These are phyloP conservation scores for Merluccius polli DNA, from an alignment of 2,797 vertebrate species.

Conservation along the genomic window DNA sequence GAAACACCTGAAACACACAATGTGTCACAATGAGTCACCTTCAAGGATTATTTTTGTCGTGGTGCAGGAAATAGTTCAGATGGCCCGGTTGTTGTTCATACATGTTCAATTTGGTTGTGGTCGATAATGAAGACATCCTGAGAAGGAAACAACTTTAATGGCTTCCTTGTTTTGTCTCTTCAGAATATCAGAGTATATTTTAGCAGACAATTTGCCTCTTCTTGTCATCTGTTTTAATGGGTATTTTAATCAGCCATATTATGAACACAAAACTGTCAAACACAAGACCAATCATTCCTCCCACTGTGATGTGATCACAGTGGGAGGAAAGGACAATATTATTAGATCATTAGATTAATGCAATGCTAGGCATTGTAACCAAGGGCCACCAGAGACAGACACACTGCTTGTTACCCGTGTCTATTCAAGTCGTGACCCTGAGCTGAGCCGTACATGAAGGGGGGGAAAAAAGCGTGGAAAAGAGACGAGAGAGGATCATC, in stretches of 20 bases:
- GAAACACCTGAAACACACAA: no score
- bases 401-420: conserved; percentile 35
- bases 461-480: background rate
- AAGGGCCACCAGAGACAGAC: conserved; percentile 42
- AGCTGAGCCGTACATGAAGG: background rate
- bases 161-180: background rate
- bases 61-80: background rate
- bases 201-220: background rate
- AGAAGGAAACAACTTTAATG: background rate
- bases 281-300: background rate
- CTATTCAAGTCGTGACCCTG: conserved; percentile 33
- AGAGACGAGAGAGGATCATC: background rate
- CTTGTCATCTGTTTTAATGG: background rate
- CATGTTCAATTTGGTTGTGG: conserved; percentile 1
- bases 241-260: background rate
- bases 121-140: background rate
- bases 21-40: no score
- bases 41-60: conserved; percentile 8
- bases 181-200: background rate
- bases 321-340: background rate
- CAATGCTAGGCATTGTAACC: conserved; percentile 12
- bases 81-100: conserved; percentile 3
- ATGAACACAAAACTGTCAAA: background rate
- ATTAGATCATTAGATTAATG: no score
- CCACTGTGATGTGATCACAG: no score